Percentiles rank a stretch among this genome's conserved stretches.
These are phyloP conservation scores for Carassius gibelio DNA, from an alignment of 2,113 vertebrate species.

Conservation along the genomic window DNA sequence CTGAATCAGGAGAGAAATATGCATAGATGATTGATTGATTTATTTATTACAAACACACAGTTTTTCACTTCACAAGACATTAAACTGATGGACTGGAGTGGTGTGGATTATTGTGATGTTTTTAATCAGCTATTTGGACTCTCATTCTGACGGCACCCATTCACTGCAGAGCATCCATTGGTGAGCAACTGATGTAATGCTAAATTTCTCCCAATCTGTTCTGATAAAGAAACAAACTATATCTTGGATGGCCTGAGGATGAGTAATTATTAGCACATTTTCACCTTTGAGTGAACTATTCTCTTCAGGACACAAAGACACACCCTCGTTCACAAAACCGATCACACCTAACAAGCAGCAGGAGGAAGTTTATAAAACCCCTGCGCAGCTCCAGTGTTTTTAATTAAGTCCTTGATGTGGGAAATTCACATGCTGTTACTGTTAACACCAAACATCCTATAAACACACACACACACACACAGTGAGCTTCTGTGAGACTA, in stretches of 20 bases:
- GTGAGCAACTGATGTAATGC: not conserved
- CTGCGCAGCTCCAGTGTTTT: not conserved
- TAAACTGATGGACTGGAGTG: not conserved
- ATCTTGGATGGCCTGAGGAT: too few relatives aligned
- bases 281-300: not conserved
- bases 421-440: not conserved
- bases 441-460: not conserved
- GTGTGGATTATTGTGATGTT: not conserved
- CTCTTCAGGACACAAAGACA: not conserved
- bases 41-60: not conserved
- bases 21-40: not conserved
- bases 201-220: not conserved
- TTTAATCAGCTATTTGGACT: not conserved
- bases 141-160: not conserved
- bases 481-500: not conserved
- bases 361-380: conserved; percentile 18
- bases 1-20: too few relatives aligned
- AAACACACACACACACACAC: not conserved
- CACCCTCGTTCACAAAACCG: not conserved
- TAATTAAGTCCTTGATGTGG: conserved; percentile 19
- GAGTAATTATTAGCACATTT: not conserved
- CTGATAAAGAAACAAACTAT: too few relatives aligned
- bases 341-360: not conserved
- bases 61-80: not conserved
- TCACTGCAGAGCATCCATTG: not conserved